Evolutionary conservation across 2,888 invertebrate species (phyloP), one percentile per base, ranked within the genome.

Genomic region (Pyrrhia umbra): DNA sequence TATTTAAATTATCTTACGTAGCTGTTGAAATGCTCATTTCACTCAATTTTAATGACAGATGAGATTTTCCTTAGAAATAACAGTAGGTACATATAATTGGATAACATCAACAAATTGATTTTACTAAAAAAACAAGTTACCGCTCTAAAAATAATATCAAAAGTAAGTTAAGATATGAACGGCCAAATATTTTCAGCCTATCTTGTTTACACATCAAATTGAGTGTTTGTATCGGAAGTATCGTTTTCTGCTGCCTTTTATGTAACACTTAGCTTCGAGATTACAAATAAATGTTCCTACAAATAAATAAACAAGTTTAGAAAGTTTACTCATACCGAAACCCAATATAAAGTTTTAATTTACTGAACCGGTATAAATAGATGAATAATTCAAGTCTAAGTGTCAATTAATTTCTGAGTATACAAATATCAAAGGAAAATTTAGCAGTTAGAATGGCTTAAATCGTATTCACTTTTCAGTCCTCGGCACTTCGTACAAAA

Each of bases 161-260:
- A 60, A 13, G 25, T 27, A 59, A 67, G 47, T 64, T 37, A 45
- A 54, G n/a, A 37, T 20, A 6, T 27, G 8, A 50, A 43, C 30
- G 56, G 40, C 46, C 21, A 58, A 63, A 61, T 45, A 65, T 37
- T 73, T 60, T 54, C 21, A 49, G 30, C 13, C 58, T 60, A 51
- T 61, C 64, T 64, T 83, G 80, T 82, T 83, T 81, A 79, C 71
- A 51, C 50, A 72, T 73, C 66, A 79, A 81, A 83, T 81, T 75
- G 81, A 51, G 42, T 51, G 59, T 52, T 59, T 47, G 65, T 70
- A 58, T 57, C 42, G 30, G 43, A 58, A 46, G 54, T 58, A 65
- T 57, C 60, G 40, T 34, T 69, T 67, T 59, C 55, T 68, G 51
- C 66, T 75, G 63, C 59, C 43, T 20, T 58, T 23, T 10, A 15